These are phyloP conservation scores for Felis chaus DNA, from an alignment of 2,113 vertebrate species.

Conservation along the genomic window DNA sequence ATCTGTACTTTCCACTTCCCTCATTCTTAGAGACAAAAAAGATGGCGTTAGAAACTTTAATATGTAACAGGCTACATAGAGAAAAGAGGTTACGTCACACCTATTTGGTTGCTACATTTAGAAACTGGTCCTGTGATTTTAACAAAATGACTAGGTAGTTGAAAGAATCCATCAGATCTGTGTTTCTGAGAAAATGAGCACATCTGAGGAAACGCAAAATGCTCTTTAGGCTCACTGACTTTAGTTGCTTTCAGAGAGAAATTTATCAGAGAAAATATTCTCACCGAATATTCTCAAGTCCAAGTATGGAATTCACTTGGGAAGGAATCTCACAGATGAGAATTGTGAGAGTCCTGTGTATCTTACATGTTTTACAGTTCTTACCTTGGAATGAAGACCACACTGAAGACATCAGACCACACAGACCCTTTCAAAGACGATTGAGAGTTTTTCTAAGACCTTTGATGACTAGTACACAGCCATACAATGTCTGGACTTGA, in stretches of 20 bases:
- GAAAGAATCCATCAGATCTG: slow-evolving; percentile 11
- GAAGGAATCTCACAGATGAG: background rate
- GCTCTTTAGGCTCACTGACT: slow-evolving; percentile 11
- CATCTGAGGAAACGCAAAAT: background rate
- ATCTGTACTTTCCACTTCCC: slow-evolving; percentile 39
- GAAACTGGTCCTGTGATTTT: slow-evolving; percentile 48
- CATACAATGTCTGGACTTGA: too few species aligned
- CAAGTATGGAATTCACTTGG: background rate
- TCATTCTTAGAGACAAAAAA: background rate
- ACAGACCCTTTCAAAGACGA: background rate
- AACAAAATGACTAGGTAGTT: slow-evolving; percentile 33
- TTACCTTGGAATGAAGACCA: background rate
- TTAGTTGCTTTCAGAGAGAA: slow-evolving; percentile 54
- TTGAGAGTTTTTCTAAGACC: background rate
- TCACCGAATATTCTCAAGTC: background rate
- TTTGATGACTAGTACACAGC: too few species aligned
- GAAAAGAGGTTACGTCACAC: background rate
- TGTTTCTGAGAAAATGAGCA: slow-evolving; percentile 37
- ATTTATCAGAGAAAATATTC: background rate
- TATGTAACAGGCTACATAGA: background rate
- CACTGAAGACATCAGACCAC: background rate
- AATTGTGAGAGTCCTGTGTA: background rate
- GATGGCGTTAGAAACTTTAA: background rate
- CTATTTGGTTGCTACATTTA: slow-evolving; percentile 41
- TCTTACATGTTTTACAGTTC: background rate